Evolutionary conservation across 2,888 invertebrate species (phyloP), one percentile per base, ranked within the genome.

Genomic region (Macrophya annulata): DNA sequence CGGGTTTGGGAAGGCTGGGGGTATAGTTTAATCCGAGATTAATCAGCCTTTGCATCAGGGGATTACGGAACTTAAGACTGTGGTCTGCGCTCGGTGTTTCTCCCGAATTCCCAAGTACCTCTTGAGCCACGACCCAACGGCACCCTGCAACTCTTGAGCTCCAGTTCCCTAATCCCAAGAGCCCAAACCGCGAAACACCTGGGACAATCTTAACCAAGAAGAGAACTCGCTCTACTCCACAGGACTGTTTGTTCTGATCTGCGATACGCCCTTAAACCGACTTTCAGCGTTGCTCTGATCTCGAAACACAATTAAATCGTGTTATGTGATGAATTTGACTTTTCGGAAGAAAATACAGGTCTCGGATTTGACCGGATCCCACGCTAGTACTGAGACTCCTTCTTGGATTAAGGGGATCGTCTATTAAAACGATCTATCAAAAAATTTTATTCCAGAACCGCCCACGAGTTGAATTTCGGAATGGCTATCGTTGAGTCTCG

Each of bases 181-280:
- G 68, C 68, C 83, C 48, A 83, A 71, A 83, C 83, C 83, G 71
- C 83, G 68, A 83, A 59, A 71, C 83, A 83, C 83, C 83, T 83
- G 83, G 68, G 83, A 48, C 83, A 68, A 68, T 83, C 37, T 71
- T 68, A 81, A 5, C 81, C 72, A 21, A 74, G 72, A 43, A 21
- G 45, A 45, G 72, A 37, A 68, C 68, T 68, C 37, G 62, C 25
- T 62, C 62, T 12, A 9, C 40, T 40, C 72, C 45, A 9, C 25
- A 15, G 45, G 72, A 74, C 40, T 74, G 72, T 74, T 74, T 74
- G 31, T 45, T 45, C 72, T 74, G 72, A 74, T 74, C 72, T 45
- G 43, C 72, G 72, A 43, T 43, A 74, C 72, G 72, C 43, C 72
- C 72, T 74, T 74, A 74, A 74, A 74, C 72, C 43, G 40, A 45